Conservation (phyloP, 2,113 vertebrate genomes). For the Ornithorhynchus anatinus region DNA sequence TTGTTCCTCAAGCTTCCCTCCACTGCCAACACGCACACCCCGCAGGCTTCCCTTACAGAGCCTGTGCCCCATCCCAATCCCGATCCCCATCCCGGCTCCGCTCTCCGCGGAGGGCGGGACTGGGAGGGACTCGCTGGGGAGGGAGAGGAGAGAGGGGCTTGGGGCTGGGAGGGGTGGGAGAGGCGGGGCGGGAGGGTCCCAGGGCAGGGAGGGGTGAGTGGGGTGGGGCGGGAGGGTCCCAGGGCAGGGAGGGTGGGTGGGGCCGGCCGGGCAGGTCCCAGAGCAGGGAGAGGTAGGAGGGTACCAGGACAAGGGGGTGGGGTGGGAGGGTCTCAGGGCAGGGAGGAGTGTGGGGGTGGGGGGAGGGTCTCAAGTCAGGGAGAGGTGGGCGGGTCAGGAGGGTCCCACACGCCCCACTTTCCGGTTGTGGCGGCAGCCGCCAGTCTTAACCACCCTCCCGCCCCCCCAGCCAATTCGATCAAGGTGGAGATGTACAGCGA, state of each 20-base stretch:
- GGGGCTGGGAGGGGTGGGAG: not conserved
- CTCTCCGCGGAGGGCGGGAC: rapidly evolving
- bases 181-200: no score
- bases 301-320: rapidly evolving
- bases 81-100: not conserved
- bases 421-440: no score
- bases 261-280: rapidly evolving
- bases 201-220: no score
- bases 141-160: not conserved
- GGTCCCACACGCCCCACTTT: rapidly evolving
- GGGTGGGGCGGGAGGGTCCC: rapidly evolving
- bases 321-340: rapidly evolving
- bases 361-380: rapidly evolving
- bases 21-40: no score
- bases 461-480: conserved; percentile 83
- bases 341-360: not conserved
- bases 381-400: not conserved
- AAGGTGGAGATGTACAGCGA: conserved; percentile 96
- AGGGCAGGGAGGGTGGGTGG: not conserved
- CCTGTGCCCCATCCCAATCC: no score
- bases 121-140: not conserved
- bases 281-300: rapidly evolving
- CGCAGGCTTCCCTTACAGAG: no score
- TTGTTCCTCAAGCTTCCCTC: no score
- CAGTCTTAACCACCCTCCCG: conserved; percentile 2